Conservation (phyloP, 2,888 invertebrate genomes). For the Ormyrus thymus region DNA sequence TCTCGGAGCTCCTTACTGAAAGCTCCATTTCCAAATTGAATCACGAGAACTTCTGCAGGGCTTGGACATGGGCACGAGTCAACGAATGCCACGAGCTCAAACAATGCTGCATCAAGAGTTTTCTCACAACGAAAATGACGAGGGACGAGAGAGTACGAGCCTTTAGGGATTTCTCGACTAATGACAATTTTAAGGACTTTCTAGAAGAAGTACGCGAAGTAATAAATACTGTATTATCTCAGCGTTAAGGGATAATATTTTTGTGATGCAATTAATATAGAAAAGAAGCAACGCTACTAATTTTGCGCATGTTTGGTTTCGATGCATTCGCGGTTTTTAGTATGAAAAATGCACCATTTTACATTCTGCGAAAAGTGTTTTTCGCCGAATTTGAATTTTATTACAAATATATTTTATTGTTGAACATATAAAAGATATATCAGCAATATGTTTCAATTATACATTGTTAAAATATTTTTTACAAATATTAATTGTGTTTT, state of each 20-base stretch:
- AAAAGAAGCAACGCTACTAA: background rate
- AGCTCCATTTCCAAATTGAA: constrained; percentile 66
- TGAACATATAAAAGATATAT: background rate
- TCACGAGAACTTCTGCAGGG: constrained; percentile 66
- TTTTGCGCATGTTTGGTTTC: background rate
- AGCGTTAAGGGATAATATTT: constrained; percentile 22
- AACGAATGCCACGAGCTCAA: constrained; percentile 68
- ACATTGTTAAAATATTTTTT: background rate
- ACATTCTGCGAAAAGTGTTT: background rate
- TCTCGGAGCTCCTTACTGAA: constrained; percentile 66
- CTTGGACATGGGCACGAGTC: constrained; percentile 70
- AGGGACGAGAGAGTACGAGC: constrained; percentile 63
- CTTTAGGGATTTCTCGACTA: constrained; percentile 66
- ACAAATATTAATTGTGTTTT: background rate
- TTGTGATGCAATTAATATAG: background rate
- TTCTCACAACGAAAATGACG: constrained; percentile 66
- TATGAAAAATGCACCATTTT: no score
- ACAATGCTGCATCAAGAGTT: constrained; percentile 67
- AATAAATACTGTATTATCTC: constrained; percentile 57
- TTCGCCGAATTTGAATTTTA: background rate
- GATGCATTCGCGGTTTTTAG: constrained; percentile 4
- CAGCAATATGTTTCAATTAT: background rate
- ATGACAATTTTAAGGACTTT: constrained; percentile 66
- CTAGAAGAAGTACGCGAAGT: constrained; percentile 65
- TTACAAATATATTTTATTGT: background rate